A percentile compares a stretch with the other conserved stretches of the same genome.
phyloP scores from a whole-genome alignment of 2,888 invertebrate species.

The Epinotia nisella region DNA sequence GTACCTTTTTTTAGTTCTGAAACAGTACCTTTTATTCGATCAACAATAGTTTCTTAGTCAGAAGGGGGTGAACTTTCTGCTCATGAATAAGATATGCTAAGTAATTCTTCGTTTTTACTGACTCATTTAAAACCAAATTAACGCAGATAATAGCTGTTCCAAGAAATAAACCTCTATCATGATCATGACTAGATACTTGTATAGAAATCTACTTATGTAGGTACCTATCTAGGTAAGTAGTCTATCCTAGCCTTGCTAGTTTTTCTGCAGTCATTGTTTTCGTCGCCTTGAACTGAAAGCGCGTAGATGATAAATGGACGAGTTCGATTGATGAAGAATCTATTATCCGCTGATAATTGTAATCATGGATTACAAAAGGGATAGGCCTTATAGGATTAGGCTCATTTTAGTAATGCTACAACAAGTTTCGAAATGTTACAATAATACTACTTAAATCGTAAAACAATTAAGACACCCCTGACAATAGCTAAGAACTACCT shows the following conservation, averaged over 20 bases:
- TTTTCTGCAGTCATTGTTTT: constrained; percentile 27
- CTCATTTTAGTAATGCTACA: not conserved
- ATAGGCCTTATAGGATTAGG: too few relatives aligned
- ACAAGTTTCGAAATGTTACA: too few relatives aligned
- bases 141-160: not conserved
- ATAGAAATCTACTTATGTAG: not conserved
- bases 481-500: too few relatives aligned
- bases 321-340: not conserved
- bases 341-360: not conserved
- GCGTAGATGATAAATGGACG: not conserved
- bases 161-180: not conserved
- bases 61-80: not conserved
- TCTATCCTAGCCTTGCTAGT: constrained; percentile 11
- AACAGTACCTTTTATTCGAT: too few relatives aligned
- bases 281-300: constrained; percentile 31
- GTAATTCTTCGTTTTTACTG: not conserved
- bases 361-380: not conserved
- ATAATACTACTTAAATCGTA: too few relatives aligned
- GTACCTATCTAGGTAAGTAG: not conserved
- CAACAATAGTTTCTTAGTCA: not conserved
- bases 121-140: not conserved
- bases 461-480: too few relatives aligned
- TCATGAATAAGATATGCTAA: not conserved
- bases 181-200: not conserved
- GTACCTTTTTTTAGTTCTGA: too few relatives aligned